phyloP scores from a whole-genome alignment of 2,797 vertebrate genomes.

The Phoxinus dragarum region DNA sequence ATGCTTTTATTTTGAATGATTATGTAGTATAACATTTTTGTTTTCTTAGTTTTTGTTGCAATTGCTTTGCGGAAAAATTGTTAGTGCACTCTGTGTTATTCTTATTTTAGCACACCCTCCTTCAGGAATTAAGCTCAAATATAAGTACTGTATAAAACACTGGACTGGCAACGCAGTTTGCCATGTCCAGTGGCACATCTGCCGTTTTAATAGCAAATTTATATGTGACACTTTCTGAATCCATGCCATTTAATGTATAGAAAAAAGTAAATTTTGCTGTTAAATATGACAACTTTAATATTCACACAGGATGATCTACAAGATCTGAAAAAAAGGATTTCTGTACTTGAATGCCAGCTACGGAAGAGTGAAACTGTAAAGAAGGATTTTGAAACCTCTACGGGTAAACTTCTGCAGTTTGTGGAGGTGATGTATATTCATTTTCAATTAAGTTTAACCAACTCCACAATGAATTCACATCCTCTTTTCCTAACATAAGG shows the following conservation, averaged over 20 bases:
- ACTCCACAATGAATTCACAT: neutral
- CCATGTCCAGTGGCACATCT: neutral
- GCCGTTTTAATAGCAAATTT: neutral
- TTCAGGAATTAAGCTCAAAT: neutral
- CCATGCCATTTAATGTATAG: neutral
- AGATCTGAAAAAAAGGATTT: conserved; percentile 85
- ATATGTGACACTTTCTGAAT: neutral
- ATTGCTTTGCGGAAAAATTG: too few relatives aligned
- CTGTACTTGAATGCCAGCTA: conserved; percentile 90
- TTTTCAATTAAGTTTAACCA: neutral
- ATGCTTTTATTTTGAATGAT: neutral
- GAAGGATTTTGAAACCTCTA: conserved; percentile 87
- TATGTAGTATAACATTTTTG: neutral
- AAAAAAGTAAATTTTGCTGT: neutral
- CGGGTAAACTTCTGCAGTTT: conserved; percentile 89
- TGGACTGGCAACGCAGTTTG: neutral
- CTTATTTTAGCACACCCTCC: neutral
- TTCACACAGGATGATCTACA: conserved; percentile 80
- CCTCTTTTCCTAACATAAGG: neutral
- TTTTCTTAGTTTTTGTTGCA: neutral
- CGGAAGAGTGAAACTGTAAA: conserved; percentile 86
- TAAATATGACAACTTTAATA: neutral
- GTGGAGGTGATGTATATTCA: conserved; percentile 81
- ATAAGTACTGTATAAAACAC: neutral
- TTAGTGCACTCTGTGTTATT: neutral